These are phyloP conservation scores for Nephotettix cincticeps DNA, from an alignment of 1,140 invertebrate species.

Conservation along the genomic window DNA sequence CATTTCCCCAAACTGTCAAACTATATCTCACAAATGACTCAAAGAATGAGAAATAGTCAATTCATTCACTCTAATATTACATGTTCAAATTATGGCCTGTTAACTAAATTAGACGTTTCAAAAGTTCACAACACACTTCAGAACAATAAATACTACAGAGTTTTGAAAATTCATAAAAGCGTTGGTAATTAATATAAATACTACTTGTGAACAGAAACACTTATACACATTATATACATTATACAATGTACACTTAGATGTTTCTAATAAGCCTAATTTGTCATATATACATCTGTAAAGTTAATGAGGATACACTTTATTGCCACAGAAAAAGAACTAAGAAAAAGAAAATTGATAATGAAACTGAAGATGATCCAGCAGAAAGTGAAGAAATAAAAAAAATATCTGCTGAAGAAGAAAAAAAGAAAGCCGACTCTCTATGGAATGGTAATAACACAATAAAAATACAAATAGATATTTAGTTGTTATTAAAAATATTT, in stretches of 20 bases:
- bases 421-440: constrained; percentile 38
- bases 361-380: constrained; percentile 23
- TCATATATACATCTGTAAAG: background rate
- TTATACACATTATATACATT: background rate
- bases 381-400: constrained; percentile 29
- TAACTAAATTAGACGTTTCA: too few species aligned
- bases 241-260: background rate
- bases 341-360: constrained; percentile 29
- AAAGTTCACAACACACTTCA: background rate
- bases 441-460: constrained; percentile 39
- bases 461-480: too few species aligned
- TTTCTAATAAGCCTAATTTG: background rate
- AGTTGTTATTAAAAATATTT: too few species aligned
- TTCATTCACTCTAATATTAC: too few species aligned
- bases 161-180: background rate
- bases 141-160: background rate
- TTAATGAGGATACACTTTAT: background rate
- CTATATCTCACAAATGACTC: too few species aligned
- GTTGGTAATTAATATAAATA: background rate
- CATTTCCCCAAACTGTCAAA: too few species aligned
- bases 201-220: background rate
- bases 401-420: constrained; percentile 37
- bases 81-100: too few species aligned
- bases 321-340: background rate
- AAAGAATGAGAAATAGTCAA: too few species aligned